Evolutionary conservation across 2,888 invertebrate species (phyloP).

Genomic region (Microctonus brassicae): DNA sequence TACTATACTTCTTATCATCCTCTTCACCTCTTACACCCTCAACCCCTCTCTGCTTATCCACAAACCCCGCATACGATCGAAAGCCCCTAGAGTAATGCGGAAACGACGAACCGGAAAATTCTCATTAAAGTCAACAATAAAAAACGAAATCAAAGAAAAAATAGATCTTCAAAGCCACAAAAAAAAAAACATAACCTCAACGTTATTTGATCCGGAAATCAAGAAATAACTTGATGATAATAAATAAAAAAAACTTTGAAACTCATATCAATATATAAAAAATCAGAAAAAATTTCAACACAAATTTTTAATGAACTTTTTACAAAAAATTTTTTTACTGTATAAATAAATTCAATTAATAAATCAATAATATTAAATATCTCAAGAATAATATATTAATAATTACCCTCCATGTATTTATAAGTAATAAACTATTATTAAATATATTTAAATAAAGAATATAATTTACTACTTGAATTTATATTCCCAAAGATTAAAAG

Average conservation of each 20-base stretch:
- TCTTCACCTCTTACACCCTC: background rate
- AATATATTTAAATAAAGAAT: no score
- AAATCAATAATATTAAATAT: background rate
- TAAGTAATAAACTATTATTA: no score
- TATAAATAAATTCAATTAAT: no score
- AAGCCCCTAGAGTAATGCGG: conserved; percentile 18
- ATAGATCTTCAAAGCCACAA: background rate
- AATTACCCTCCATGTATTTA: no score
- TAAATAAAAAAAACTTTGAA: background rate
- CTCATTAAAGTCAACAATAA: conserved; percentile 5
- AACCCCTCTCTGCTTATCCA: conserved; percentile 24
- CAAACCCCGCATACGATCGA: conserved; percentile 39
- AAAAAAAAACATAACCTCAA: background rate
- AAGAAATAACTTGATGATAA: background rate
- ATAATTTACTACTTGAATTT: no score
- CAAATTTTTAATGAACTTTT: background rate
- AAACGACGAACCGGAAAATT: conserved; percentile 5
- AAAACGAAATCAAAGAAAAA: conserved; percentile 2
- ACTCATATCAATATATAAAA: background rate
- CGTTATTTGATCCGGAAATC: conserved; percentile 3
- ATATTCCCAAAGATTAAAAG: no score
- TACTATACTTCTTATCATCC: conserved; percentile 17
- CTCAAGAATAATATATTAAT: no score
- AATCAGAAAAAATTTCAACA: no score
- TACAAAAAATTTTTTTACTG: no score